Conservation (phyloP, 2,113 vertebrate genomes). For the Nanorana parkeri region DNA sequence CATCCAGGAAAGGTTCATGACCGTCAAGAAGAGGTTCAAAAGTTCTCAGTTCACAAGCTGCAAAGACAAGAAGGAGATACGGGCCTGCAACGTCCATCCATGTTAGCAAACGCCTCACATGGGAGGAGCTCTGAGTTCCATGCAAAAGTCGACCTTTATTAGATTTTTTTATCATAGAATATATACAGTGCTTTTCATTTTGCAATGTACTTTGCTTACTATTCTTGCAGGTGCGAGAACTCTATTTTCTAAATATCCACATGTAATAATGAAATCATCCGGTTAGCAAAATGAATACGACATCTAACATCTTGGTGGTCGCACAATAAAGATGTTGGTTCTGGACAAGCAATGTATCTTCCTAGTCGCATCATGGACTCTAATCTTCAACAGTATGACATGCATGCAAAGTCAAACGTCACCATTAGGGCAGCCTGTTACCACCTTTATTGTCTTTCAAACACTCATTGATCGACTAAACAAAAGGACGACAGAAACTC, state of each 20-base stretch:
- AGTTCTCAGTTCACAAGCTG: conserved; percentile 91
- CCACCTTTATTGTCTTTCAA: conserved; percentile 13
- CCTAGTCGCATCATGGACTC: neutral
- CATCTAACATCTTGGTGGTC: conserved; percentile 2
- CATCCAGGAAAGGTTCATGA: conserved; percentile 95
- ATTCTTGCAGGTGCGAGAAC: conserved; percentile 75
- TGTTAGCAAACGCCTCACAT: conserved; percentile 80
- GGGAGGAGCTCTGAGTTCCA: conserved; percentile 73
- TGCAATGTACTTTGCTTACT: conserved; percentile 73
- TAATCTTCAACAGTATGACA: conserved; percentile 26
- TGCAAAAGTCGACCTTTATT: conserved; percentile 76
- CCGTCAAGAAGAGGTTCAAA: conserved; percentile 93
- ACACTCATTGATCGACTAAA: neutral
- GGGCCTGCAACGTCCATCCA: conserved; percentile 94
- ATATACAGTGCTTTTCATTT: conserved; percentile 76
- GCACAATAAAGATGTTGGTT: conserved; percentile 21
- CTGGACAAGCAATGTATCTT: conserved; percentile 37
- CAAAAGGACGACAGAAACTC: neutral
- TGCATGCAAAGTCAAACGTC: conserved; percentile 22
- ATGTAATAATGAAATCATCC: conserved; percentile 59
- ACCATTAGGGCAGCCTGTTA: conserved; percentile 12
- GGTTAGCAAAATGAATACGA: conserved; percentile 27
- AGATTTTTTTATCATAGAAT: conserved; percentile 70
- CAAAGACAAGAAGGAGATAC: conserved; percentile 97
- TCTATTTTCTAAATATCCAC: conserved; percentile 71